Evolutionary conservation across 2,113 vertebrate species (phyloP), one percentile per base, ranked within the genome.

Genomic region (Malurus alboscapulatus): DNA sequence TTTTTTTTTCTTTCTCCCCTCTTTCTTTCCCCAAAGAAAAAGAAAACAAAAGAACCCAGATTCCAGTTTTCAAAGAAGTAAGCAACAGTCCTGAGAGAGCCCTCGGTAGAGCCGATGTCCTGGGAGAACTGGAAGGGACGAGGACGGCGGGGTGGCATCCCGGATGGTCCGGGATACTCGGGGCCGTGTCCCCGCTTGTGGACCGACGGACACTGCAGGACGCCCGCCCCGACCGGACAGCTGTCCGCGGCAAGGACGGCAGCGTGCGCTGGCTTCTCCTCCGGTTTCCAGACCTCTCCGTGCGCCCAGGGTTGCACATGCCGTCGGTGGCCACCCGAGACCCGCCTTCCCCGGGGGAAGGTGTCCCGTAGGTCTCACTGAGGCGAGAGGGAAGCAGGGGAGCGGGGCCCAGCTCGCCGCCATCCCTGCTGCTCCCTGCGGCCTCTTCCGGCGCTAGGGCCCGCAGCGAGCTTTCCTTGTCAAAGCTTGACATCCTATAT

Each of bases 1-100:
- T 10, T 6, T 7, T 11, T 27, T 7, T 8, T 16, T 2, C 2
- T 6, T 29, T 20, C 5, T 5, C 7, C 5, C 4, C 2, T 1
- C 19, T 15, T 38, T 29, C 12, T n/a, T 12, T 6, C 34, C 32
- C 17, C 38, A 44, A 80, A 29, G 17, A 6, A 51, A 84, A 89
- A 82, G 22, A 71, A 87, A 96, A 91, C 22, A 40, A 82, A 91
- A 87, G 20, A 78, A 91, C 65, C 2, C 30, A 17, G 2, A 4
- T 73, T 55, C 10, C 40, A 27, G 8, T 57, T 73, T 76, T 30
- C 34, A 48, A 48, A 73, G 25, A 48, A 65, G 18, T 17, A 34
- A 84, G 20, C 27, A 29, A 72, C 25, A 53, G 67, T 69, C 44
- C 51, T 62, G n/a, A 36, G 12, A 32, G 16, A 63, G 32, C 44